Percentiles rank a stretch among this genome's conserved stretches.
These are phyloP conservation scores for Tapirus terrestris DNA, from an alignment of 2,113 vertebrate species.

Conservation along the genomic window DNA sequence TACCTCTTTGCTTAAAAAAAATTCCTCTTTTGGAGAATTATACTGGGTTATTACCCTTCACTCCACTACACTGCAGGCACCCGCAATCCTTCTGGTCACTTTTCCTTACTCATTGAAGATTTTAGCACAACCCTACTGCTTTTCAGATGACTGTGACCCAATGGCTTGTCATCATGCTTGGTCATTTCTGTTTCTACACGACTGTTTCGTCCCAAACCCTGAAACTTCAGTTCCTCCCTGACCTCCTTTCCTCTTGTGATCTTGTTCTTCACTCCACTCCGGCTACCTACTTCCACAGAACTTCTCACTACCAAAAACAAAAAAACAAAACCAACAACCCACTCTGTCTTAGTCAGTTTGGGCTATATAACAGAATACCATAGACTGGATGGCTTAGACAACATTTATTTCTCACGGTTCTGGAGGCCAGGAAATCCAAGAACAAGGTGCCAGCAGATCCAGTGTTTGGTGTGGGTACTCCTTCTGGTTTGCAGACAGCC, in stretches of 20 bases:
- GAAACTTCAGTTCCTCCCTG: not conserved
- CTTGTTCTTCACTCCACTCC: not conserved
- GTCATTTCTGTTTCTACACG: not conserved
- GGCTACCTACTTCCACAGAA: not conserved
- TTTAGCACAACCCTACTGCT: not conserved
- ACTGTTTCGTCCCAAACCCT: not conserved
- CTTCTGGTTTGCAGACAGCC: not conserved
- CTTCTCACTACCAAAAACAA: not conserved
- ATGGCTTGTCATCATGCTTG: not conserved
- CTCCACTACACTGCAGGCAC: not conserved
- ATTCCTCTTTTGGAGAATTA: not conserved
- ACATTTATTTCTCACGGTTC: not conserved
- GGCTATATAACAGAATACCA: not conserved
- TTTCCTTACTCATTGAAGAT: not conserved
- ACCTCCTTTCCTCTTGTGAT: not conserved
- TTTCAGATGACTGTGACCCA: not conserved
- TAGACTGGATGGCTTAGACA: not conserved
- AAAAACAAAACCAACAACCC: not conserved
- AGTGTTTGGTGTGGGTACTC: not conserved
- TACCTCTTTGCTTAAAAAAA: not conserved
- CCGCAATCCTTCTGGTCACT: not conserved
- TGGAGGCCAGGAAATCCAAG: not conserved
- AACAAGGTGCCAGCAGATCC: not conserved
- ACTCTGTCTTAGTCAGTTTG: not conserved
- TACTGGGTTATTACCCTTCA: not conserved